Percentiles rank a stretch among this genome's conserved stretches.
These are phyloP conservation scores for Neotoma lepida DNA, from an alignment of 2,113 vertebrate species.

Conservation along the genomic window DNA sequence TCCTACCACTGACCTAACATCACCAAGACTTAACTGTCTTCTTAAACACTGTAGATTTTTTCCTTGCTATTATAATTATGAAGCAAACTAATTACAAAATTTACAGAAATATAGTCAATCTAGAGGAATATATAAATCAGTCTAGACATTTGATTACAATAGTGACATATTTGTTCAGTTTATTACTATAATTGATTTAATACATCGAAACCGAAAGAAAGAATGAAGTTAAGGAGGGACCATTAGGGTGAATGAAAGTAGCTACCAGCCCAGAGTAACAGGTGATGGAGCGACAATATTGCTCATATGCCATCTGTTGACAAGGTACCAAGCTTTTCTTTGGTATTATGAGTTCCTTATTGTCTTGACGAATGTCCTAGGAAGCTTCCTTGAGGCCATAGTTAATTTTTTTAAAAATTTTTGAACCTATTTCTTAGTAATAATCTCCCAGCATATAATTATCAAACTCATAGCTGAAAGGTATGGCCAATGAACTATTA, in stretches of 20 bases:
- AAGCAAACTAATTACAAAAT: neutral
- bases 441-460: neutral
- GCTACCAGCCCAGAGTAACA: neutral
- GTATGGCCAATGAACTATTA: neutral
- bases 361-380: constrained; percentile 53
- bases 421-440: neutral
- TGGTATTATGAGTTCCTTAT: neutral
- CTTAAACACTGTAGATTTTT: neutral
- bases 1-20: neutral
- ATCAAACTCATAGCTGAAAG: constrained; percentile 23
- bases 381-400: constrained; percentile 15
- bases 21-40: neutral
- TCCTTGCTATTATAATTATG: neutral
- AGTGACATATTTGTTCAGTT: neutral
- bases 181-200: neutral
- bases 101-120: neutral
- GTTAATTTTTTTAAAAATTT: constrained; percentile 22
- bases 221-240: neutral
- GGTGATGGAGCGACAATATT: neutral
- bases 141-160: neutral
- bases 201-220: neutral
- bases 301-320: neutral
- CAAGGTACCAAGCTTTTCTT: constrained; percentile 34
- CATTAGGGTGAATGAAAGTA: neutral
- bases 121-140: neutral